Percentiles rank a stretch among this genome's conserved stretches.
These are phyloP conservation scores for Hydrolagus colliei DNA, from an alignment of 2,797 vertebrate genomes.

Conservation along the genomic window DNA sequence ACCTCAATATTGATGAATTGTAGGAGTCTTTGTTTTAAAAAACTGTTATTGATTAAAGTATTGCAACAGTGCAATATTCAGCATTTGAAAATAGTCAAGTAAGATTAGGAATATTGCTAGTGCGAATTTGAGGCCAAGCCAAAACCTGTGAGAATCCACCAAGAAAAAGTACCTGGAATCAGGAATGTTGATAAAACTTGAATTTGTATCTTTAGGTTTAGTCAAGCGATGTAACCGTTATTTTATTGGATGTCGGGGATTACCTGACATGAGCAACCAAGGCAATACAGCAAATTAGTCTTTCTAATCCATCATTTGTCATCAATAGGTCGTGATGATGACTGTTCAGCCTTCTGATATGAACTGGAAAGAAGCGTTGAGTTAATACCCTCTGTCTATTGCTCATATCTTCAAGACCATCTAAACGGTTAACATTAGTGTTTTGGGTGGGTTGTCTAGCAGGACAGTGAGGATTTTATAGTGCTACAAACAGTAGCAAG, in stretches of 20 bases:
- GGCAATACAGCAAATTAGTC: background rate
- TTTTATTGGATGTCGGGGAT: background rate
- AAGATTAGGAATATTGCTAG: background rate
- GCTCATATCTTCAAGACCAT: background rate
- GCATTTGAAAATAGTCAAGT: background rate
- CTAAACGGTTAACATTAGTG: slow-evolving; percentile 1
- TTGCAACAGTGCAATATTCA: background rate
- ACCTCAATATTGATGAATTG: background rate
- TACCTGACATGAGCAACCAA: background rate
- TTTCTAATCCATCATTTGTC: background rate
- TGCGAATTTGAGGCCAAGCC: background rate
- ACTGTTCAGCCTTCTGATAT: background rate
- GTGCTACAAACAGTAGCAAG: background rate
- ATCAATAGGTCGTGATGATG: too few species aligned
- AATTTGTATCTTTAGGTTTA: slow-evolving; percentile 1
- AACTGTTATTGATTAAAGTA: background rate
- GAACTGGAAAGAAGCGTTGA: background rate
- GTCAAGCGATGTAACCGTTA: background rate
- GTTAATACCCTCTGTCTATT: background rate
- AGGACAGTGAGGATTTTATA: background rate
- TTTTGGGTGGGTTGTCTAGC: slow-evolving; percentile 7
- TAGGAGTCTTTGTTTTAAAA: background rate
- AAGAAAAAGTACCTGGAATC: background rate
- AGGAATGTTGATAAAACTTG: background rate
- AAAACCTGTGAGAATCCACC: background rate